Percentiles rank a stretch among this genome's conserved stretches.
Evolutionary conservation across 2,797 vertebrate genomes (phyloP).

Genomic region (Choloepus didactylus): DNA sequence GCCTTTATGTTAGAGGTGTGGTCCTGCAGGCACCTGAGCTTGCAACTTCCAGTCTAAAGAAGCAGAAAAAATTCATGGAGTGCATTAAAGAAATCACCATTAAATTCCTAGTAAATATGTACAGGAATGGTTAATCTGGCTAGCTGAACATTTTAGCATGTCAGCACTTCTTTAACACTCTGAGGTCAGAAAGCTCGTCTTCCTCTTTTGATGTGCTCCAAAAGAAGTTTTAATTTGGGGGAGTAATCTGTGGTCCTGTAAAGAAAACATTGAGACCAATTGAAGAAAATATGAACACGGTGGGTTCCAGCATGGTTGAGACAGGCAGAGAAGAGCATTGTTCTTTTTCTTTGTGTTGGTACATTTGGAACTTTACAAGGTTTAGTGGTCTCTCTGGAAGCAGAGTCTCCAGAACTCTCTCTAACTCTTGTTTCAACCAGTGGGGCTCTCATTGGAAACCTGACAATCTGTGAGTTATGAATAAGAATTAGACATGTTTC

Average conservation of each 20-base stretch:
- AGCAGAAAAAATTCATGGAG: background rate
- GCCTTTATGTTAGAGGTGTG: background rate
- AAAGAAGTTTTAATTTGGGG: background rate
- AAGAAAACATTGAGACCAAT: background rate
- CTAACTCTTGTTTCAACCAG: background rate
- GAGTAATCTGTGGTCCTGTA: background rate
- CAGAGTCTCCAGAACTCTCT: background rate
- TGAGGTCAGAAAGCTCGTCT: background rate
- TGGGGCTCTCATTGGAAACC: background rate
- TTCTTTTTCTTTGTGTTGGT: background rate
- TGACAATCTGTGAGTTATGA: background rate
- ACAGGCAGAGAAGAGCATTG: background rate
- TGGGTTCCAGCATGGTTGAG: background rate
- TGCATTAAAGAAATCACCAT: constrained; percentile 22
- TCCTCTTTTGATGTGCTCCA: background rate
- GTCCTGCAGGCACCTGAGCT: background rate
- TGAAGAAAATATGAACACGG: background rate
- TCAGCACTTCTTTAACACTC: background rate
- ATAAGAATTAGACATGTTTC: constrained; percentile 27
- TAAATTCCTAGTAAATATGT: background rate
- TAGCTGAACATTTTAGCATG: background rate
- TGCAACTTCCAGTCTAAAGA: constrained; percentile 5
- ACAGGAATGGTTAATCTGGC: background rate
- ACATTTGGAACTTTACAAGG: background rate
- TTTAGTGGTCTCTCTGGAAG: background rate